Base-by-base conservation (phyloP, 2,113 vertebrate genomes). In the Alosa alosa region DNA sequence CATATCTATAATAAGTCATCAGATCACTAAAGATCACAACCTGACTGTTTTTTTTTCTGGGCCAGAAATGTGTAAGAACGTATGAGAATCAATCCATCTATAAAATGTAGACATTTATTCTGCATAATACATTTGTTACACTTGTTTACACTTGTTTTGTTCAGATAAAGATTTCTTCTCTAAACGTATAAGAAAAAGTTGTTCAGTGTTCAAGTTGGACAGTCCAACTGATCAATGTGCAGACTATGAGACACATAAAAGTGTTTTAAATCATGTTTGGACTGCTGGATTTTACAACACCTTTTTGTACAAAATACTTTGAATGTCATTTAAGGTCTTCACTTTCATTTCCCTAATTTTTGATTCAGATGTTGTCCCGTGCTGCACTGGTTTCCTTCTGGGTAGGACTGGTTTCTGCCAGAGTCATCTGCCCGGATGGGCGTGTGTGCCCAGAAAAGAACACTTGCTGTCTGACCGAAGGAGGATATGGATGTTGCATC, bases 401-500 rank as follows among this genome's bases (percentile, higher is more conserved):
- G 83, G 52, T 83, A 22, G 82, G 85, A 36, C 31, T 90, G 75
- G 91, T 84, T 0, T 92, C 89, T 83, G 89, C 87, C 68, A 82
- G n/a, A 44, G 46, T 91, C 83, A 87, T 1, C 2, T 96, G 95
- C 31, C 93, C 93, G 6, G 93, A 95, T 25, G 91, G 92, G 11
- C 88, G 1, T 0, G 0, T 17, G 2, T 95, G 95, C 46, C 10
- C 88, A 1, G 88, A 93, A 39, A 0, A 1, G 0, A 0, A 45
- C 11, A 95, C 93, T 39, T 96, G 94, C 89, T 96, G 95, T 83
- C 1, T 0, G 81, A 89, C 88, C 4, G 0, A 17, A 0, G 0
- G 11, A 13, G 93, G 93, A 20, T 95, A 93, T 15, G 81, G 0
- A 39, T 96, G 94, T 91, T 96, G 95, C 87, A 86, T 17, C 0